phyloP scores from a whole-genome alignment of 2,888 invertebrate genomes.

The Rhaphigaster nebulosa region DNA sequence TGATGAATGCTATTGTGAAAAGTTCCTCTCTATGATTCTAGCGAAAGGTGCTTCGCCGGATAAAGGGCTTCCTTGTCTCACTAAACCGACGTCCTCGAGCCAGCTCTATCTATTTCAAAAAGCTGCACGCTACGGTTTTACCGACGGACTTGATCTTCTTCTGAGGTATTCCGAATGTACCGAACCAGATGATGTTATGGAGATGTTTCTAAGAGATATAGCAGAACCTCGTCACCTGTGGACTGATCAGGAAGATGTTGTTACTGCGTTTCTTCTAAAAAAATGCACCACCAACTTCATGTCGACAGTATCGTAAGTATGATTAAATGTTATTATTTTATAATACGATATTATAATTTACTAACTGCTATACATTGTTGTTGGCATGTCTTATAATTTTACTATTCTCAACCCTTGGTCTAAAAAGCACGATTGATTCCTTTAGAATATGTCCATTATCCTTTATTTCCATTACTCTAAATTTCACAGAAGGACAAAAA shows the following conservation, averaged over 20 bases:
- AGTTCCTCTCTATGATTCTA: conserved; percentile 58
- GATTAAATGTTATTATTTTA: not conserved
- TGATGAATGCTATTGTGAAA: conserved; percentile 59
- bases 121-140: conserved; percentile 48
- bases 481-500: too few species aligned
- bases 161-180: conserved; percentile 51
- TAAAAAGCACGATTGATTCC: too few species aligned
- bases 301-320: conserved; percentile 36
- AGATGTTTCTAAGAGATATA: conserved; percentile 39
- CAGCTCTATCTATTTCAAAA: conserved; percentile 23
- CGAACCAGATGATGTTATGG: conserved; percentile 51
- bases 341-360: not conserved
- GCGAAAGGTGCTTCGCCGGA: conserved; percentile 60
- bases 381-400: too few species aligned
- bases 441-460: too few species aligned
- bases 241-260: conserved; percentile 35
- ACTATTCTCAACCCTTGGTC: too few species aligned
- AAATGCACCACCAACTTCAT: conserved; percentile 49
- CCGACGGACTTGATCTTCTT: conserved; percentile 39
- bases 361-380: too few species aligned
- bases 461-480: too few species aligned
- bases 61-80: not conserved
- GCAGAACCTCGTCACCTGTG: not conserved
- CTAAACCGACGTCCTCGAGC: not conserved
- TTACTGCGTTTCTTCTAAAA: conserved; percentile 21